These are phyloP conservation scores for Choristoneura rosaceana DNA, from an alignment of 2,888 invertebrate species.

Conservation along the genomic window DNA sequence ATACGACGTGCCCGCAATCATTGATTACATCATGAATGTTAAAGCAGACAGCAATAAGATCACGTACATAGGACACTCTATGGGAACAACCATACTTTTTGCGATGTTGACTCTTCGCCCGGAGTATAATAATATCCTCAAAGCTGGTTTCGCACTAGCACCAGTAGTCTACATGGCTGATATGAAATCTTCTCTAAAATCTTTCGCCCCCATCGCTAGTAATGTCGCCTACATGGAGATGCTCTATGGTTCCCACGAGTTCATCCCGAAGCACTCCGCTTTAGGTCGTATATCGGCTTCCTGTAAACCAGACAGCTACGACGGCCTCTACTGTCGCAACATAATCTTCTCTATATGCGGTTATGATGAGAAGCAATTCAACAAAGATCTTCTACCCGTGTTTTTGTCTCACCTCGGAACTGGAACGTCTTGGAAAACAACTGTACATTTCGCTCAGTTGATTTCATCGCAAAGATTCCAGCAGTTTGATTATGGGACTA, in stretches of 20 bases:
- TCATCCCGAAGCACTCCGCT: constrained; percentile 88
- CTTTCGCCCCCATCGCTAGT: constrained; percentile 87
- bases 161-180: constrained; percentile 89
- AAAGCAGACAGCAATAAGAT: constrained; percentile 68
- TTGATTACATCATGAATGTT: constrained; percentile 86
- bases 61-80: constrained; percentile 95
- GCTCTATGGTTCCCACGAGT: constrained; percentile 88
- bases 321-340: constrained; percentile 88
- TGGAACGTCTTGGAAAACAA: constrained; percentile 90
- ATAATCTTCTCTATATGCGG: constrained; percentile 90
- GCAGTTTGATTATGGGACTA: constrained; percentile 88
- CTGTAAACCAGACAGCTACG: constrained; percentile 82
- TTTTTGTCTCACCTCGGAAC: constrained; percentile 90
- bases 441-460: constrained; percentile 89
- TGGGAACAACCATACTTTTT: constrained; percentile 93
- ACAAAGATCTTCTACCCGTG: constrained; percentile 88
- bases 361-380: constrained; percentile 88
- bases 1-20: constrained; percentile 93
- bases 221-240: constrained; percentile 86
- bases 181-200: constrained; percentile 87
- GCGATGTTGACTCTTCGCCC: constrained; percentile 88
- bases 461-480: constrained; percentile 85
- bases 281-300: constrained; percentile 84
- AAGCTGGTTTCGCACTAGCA: constrained; percentile 88
- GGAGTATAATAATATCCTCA: constrained; percentile 87